Percentiles rank a stretch among this genome's conserved stretches.
These are phyloP conservation scores for Thalassophryne amazonica DNA, from an alignment of 2,797 vertebrate genomes.

Conservation along the genomic window DNA sequence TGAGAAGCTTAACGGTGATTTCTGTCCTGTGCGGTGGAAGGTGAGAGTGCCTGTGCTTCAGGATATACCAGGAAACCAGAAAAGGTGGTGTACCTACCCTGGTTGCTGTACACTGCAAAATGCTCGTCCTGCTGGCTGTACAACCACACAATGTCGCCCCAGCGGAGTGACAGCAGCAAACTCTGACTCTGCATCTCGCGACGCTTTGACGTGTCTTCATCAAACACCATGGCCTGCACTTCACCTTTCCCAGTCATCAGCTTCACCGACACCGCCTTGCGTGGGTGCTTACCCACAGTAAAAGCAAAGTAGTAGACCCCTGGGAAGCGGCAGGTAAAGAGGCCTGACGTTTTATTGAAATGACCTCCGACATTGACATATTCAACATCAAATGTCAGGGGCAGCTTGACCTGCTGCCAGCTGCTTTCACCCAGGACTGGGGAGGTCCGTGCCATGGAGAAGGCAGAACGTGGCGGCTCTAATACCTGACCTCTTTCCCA, in stretches of 20 bases:
- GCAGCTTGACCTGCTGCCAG: conserved; percentile 50
- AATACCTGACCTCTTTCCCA: conserved; percentile 15
- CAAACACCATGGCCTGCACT: conserved; percentile 83
- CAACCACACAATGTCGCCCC: conserved; percentile 77
- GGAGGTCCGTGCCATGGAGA: conserved; percentile 79
- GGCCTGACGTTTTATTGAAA: conserved; percentile 77
- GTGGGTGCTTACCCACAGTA: conserved; percentile 81
- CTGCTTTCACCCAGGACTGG: conserved; percentile 66
- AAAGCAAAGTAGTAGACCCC: conserved; percentile 82
- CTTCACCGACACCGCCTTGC: conserved; percentile 79
- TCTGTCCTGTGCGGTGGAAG: conserved; percentile 45
- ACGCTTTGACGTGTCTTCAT: conserved; percentile 76
- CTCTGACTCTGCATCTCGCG: conserved; percentile 85
- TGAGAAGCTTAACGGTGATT: conserved; percentile 43
- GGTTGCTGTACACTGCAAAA: conserved; percentile 83
- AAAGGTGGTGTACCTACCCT: conserved; percentile 82
- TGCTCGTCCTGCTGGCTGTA: conserved; percentile 82
- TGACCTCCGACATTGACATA: conserved; percentile 81
- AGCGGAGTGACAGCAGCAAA: conserved; percentile 70
- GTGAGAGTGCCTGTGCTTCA: conserved; percentile 22
- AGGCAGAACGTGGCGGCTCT: conserved; percentile 72
- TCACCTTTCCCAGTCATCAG: conserved; percentile 78
- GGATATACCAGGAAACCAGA: conserved; percentile 82
- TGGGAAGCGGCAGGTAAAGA: conserved; percentile 73
- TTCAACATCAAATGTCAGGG: conserved; percentile 80